Percentiles rank a stretch among this genome's conserved stretches.
phyloP scores from a whole-genome alignment of 2,797 vertebrate genomes.

The Cichlasoma orientale region DNA sequence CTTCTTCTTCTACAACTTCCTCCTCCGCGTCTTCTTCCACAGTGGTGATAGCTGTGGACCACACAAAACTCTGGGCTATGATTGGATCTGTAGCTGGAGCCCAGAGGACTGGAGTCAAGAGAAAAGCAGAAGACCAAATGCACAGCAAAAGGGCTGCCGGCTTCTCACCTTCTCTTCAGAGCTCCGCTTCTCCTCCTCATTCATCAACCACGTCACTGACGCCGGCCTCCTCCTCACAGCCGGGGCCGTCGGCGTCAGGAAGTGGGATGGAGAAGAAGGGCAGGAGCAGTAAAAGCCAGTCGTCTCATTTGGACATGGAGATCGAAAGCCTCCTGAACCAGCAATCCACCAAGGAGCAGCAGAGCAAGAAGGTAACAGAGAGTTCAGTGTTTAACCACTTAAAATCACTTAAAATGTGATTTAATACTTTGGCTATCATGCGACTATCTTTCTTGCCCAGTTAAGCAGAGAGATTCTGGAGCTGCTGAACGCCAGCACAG shows the following conservation, averaged over 20 bases:
- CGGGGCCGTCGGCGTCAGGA: constrained; percentile 66
- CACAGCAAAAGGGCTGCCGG: constrained; percentile 70
- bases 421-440: not conserved
- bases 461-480: constrained; percentile 95
- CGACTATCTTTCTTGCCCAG: constrained; percentile 60
- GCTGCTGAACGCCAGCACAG: constrained; percentile 92
- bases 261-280: constrained; percentile 86
- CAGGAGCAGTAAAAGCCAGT: constrained; percentile 78
- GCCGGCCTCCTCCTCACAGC: constrained; percentile 67
- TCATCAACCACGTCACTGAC: constrained; percentile 71
- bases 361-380: constrained; percentile 90
- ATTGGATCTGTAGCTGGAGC: constrained; percentile 75
- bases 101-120: constrained; percentile 78
- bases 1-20: constrained; percentile 74
- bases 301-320: constrained; percentile 92
- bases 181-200: constrained; percentile 70
- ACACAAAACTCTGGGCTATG: constrained; percentile 94
- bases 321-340: constrained; percentile 93
- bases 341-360: constrained; percentile 94
- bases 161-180: constrained; percentile 71
- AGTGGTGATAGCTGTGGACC: constrained; percentile 89
- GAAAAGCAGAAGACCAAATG: constrained; percentile 80
- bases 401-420: not conserved
- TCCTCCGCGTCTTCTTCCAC: constrained; percentile 77
- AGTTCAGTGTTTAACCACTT: rapidly evolving